Base-by-base conservation (phyloP, 2,113 vertebrate species). In the Mastomys coucha region DNA sequence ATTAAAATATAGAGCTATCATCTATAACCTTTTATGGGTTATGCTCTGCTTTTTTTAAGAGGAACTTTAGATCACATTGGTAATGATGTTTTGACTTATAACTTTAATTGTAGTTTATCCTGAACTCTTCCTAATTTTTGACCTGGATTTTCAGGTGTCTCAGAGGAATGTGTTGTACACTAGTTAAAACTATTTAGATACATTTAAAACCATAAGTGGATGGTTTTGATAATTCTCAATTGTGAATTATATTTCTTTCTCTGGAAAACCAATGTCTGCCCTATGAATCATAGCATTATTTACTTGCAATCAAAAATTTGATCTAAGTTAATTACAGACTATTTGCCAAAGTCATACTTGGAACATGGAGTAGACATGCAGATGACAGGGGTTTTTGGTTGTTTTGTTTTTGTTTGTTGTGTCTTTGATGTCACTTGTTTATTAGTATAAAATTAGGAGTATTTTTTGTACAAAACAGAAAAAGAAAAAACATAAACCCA, bases 41-140 rank as follows among this genome's bases (percentile, higher is more conserved):
- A 67, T 86, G 88, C 89, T 96, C 87, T 97, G 33, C 89, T 96
- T 97, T 97, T 96, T 93, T 97, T 91, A 96, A 98, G 96, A 95
- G 65, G 56, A 97, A 84, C 78, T 93, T 16, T 73, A 96, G 91
- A 97, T 97, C 91, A 98, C 77, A 85, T 65, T 91, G 77, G 20
- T 77, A 93, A 89, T 91, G 98, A 93, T 97, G 53, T 77, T 65
- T 76, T 65, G n/a, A 89, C 49, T 78, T 89, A 72, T 53, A 72
- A n/a, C 5, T 92, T 95, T 91, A 91, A 58, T 14, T 3, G 16
- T 51, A 33, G 8, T 60, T 95, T 49, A 63, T 88, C 33, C 77
- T 39, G 49, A 53, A 85, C 89, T 94, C 31, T 85, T n/a, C n/a
- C n/a, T 91, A 70, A 45, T 87, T 22, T 95, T 92, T 93, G 67